Conservation (phyloP, 1,140 invertebrate genomes). For the Trachymyrmex septentrionalis region DNA sequence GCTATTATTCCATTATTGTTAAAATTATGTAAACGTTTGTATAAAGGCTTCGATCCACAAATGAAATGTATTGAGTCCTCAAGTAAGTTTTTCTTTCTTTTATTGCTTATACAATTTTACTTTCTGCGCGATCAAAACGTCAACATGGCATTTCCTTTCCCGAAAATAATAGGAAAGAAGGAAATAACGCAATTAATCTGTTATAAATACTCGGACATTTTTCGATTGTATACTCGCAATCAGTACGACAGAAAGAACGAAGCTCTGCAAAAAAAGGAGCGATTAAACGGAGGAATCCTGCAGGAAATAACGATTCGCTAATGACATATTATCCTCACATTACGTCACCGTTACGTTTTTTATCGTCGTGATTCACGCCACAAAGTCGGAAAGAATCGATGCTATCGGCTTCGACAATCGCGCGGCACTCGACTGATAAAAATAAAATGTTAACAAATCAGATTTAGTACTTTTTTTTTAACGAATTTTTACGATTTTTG, state of each 20-base stretch:
- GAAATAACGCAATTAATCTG: not conserved
- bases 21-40: too few species aligned
- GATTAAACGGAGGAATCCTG: constrained; percentile 19
- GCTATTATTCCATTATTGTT: too few species aligned
- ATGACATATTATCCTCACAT: constrained; percentile 50
- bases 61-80: too few species aligned
- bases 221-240: constrained; percentile 15
- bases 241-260: not conserved
- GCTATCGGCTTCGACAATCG: not conserved
- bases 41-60: too few species aligned
- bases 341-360: not conserved
- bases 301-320: constrained; percentile 46
- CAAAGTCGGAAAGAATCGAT: not conserved
- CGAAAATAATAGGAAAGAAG: not conserved
- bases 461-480: constrained; percentile 3
- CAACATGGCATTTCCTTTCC: too few species aligned
- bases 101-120: not conserved
- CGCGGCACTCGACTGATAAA: not conserved
- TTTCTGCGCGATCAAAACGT: not conserved
- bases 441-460: constrained; percentile 49
- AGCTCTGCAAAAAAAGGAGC: not conserved
- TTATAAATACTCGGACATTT: constrained; percentile 3
- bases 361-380: constrained; percentile 1
- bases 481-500: constrained; percentile 52
- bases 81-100: too few species aligned